phyloP scores from a whole-genome alignment of 2,888 invertebrate genomes.

The Temnothorax unifasciatus region DNA sequence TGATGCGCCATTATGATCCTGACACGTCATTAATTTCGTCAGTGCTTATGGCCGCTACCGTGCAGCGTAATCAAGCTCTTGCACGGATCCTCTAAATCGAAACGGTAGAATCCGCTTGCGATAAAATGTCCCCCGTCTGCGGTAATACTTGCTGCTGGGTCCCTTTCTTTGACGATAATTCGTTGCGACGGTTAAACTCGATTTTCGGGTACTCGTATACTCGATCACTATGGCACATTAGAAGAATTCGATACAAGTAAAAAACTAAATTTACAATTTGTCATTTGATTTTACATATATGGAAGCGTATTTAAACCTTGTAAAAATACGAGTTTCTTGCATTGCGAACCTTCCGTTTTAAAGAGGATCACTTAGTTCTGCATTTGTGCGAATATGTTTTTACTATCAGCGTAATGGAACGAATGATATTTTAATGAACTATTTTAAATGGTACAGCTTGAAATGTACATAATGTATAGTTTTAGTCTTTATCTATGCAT shows the following conservation, averaged over 20 bases:
- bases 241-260: not conserved
- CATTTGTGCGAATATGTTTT: conserved; percentile 18
- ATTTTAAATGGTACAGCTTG: conserved; percentile 3
- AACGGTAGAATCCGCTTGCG: conserved; percentile 66
- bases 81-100: conserved; percentile 77
- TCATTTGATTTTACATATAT: not conserved
- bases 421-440: conserved; percentile 40
- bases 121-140: conserved; percentile 66
- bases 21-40: conserved; percentile 85
- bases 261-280: not conserved
- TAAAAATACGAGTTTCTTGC: not conserved
- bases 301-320: not conserved
- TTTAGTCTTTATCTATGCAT: conserved; percentile 46
- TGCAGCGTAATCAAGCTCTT: conserved; percentile 57
- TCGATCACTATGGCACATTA: not conserved
- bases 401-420: conserved; percentile 23
- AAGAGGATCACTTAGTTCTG: not conserved
- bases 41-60: conserved; percentile 59
- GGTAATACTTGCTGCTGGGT: conserved; percentile 32
- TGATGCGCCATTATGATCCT: conserved; percentile 84
- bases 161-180: conserved; percentile 23
- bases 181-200: conserved; percentile 39
- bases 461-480: conserved; percentile 34
- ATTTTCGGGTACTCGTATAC: not conserved
- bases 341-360: not conserved